These are phyloP conservation scores for Eucera pruinosa DNA, from an alignment of 2,888 invertebrate genomes.

Conservation along the genomic window DNA sequence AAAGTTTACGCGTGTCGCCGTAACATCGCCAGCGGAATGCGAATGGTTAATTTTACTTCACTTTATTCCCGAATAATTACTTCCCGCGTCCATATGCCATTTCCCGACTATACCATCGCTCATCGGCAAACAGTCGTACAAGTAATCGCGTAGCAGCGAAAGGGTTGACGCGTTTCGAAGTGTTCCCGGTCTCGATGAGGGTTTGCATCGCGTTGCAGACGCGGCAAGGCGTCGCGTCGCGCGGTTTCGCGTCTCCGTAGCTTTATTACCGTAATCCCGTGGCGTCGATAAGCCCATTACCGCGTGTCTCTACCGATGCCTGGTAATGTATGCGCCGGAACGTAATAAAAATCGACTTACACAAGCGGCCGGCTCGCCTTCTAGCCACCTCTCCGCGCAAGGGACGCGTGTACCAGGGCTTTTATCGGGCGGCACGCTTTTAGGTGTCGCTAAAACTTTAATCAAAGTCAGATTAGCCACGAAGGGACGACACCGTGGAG, in stretches of 20 bases:
- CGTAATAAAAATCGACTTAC: conserved; percentile 83
- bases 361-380: conserved; percentile 65
- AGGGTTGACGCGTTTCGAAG: no score
- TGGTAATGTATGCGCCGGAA: conserved; percentile 75
- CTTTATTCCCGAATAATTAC: no score
- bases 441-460: conserved; percentile 83
- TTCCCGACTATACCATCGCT: no score
- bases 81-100: no score
- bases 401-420: conserved; percentile 42
- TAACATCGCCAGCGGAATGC: no score
- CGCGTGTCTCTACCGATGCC: conserved; percentile 51
- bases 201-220: neutral
- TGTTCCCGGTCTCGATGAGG: no score
- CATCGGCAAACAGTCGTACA: no score
- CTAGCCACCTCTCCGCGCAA: conserved; percentile 33
- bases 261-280: conserved; percentile 68
- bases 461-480: conserved; percentile 84
- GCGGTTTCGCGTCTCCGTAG: conserved; percentile 54
- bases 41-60: no score
- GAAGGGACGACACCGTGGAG: conserved; percentile 46
- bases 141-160: no score
- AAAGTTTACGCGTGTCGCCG: no score
- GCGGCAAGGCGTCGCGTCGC: conserved; percentile 11
- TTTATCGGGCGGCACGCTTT: conserved; percentile 75
- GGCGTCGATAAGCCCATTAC: conserved; percentile 72